A percentile compares a stretch with the other conserved stretches of the same genome.
These are phyloP conservation scores for Blera fallax DNA, from an alignment of 2,888 invertebrate species.

Conservation along the genomic window DNA sequence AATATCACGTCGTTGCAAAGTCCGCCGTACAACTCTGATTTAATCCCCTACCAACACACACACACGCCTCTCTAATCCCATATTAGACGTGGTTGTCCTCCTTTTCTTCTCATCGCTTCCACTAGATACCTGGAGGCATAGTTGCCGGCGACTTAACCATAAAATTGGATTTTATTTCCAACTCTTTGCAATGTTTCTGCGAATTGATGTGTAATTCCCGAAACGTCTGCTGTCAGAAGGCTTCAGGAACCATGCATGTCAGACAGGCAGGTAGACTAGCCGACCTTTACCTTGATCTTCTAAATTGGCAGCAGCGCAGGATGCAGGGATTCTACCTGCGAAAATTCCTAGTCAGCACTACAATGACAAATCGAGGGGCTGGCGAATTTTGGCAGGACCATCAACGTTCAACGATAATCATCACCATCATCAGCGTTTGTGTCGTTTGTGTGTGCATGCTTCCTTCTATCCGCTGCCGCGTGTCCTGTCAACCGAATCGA, in stretches of 20 bases:
- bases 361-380: constrained; percentile 64
- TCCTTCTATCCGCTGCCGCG: constrained; percentile 3
- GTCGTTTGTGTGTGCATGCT: background rate
- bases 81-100: constrained; percentile 47
- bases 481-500: constrained; percentile 70
- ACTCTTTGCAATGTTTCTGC: constrained; percentile 59
- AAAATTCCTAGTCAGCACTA: constrained; percentile 19
- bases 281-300: constrained; percentile 44
- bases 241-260: constrained; percentile 37
- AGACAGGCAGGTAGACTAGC: constrained; percentile 3
- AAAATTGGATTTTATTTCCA: constrained; percentile 58
- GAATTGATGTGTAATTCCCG: constrained; percentile 42
- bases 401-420: constrained; percentile 56
- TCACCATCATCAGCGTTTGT: constrained; percentile 36
- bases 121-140: constrained; percentile 31
- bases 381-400: constrained; percentile 62
- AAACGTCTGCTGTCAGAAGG: constrained; percentile 45
- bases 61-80: constrained; percentile 21
- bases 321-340: constrained; percentile 53
- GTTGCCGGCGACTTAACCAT: constrained; percentile 39
- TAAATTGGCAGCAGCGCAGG: constrained; percentile 27
- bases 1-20: constrained; percentile 2
- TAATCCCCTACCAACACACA: constrained; percentile 36
- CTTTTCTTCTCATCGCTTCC: constrained; percentile 15
- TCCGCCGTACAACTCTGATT: background rate